Base-by-base conservation (phyloP, 2,888 invertebrate species). In the Chrysina gloriosa region DNA sequence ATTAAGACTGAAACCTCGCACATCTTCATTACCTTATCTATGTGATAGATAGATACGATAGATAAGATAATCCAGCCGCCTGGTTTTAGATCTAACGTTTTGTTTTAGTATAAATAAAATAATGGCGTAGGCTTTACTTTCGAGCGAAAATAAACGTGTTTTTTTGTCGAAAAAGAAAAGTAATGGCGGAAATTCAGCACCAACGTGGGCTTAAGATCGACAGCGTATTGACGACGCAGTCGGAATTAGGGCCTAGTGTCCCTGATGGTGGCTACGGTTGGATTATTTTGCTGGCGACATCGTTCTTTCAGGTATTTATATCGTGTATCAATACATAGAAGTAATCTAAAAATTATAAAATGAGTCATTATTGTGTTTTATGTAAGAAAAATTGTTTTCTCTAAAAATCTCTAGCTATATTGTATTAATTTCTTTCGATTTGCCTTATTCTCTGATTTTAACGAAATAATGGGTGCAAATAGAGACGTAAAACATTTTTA, bases 241-340 rank as follows among this genome's bases (percentile, higher is more conserved):
- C 89, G 1, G 89, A 90, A 80, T 84, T 90, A 56, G 90, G 90
- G 0, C 90, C 90, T 0, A 86, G 86, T 9, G 85, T 89, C 52
- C 89, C 89, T 1, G 89, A 90, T 75, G 90, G 89, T 0, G 89
- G 89, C 1, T 90, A 89, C 75, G 89, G 90, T 0, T 90, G 90
- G 90, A 76, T 90, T 52, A 86, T 90, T 72, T 85, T 90, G 58
- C 75, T 85, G 36, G 86, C 87, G 9, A 86, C 88, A 29, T 82
- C 86, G 71, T 81, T 89, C 71, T 87, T 89, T 77, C 87, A 90
- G 81, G 85, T 89, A 76, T 39, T 52, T 52, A 31, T 23, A 29
- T 58, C 11, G n/a, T 36, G 14, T 45, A 6, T 14, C 45, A 19
- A 16, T 45, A 19, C 1, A 45, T 45, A 45, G 9, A 45, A 45